Conservation (phyloP, 2,113 vertebrate species). For the Tylochromis polylepis region DNA sequence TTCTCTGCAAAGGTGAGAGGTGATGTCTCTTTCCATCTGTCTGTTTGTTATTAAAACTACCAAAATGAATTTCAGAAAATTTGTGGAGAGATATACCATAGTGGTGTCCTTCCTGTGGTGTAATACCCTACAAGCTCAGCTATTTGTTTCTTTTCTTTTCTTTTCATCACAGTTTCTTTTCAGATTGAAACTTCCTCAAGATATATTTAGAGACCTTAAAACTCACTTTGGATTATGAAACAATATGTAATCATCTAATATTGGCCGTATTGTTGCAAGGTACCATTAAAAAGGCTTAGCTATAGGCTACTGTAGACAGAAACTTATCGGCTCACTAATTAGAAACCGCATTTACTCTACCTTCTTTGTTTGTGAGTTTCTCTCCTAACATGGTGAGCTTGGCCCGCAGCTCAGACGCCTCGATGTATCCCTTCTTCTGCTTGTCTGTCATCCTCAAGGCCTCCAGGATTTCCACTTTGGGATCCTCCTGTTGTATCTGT, state of each 20-base stretch:
- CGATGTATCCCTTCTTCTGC: constrained; percentile 82
- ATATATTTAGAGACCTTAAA: not conserved
- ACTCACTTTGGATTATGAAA: not conserved
- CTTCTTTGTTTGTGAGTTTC: constrained; percentile 88
- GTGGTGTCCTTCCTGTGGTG: not conserved
- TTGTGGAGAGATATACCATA: not conserved
- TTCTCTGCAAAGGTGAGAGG: not conserved
- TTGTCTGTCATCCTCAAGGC: constrained; percentile 90
- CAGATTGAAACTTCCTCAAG: not conserved
- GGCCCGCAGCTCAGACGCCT: constrained; percentile 78
- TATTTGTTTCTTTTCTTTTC: too few species aligned
- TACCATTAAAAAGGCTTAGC: not conserved
- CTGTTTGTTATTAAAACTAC: not conserved
- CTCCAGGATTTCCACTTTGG: constrained; percentile 82
- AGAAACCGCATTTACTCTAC: constrained; percentile 50
- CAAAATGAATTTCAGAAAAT: not conserved
- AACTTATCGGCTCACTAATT: not conserved
- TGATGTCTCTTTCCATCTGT: not conserved
- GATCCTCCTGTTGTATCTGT: constrained; percentile 90
- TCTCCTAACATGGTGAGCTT: constrained; percentile 90
- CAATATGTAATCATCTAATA: not conserved
- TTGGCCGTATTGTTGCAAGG: not conserved
- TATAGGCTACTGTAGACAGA: not conserved
- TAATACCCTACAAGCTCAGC: not conserved
- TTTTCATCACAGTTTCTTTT: too few species aligned